phyloP scores from a whole-genome alignment of 2,113 vertebrate species.

The Pandion haliaetus region DNA sequence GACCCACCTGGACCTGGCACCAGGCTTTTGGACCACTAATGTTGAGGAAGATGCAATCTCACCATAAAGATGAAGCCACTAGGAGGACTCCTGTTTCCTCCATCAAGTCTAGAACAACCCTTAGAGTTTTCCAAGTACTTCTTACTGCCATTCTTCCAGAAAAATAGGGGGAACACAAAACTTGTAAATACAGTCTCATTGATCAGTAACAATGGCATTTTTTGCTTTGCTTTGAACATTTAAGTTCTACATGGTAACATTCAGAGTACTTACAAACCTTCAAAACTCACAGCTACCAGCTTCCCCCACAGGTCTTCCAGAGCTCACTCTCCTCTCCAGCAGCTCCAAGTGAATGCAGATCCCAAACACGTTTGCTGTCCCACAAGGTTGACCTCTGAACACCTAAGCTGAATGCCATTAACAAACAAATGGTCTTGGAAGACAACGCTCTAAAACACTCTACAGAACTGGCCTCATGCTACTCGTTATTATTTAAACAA shows the following conservation, averaged over 20 bases:
- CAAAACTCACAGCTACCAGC: not conserved
- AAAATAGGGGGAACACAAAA: not conserved
- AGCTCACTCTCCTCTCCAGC: not conserved
- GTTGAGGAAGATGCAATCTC: not conserved
- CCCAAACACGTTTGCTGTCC: not conserved
- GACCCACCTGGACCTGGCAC: rapidly evolving
- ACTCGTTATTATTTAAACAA: not conserved
- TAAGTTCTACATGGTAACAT: not conserved
- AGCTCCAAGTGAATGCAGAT: not conserved
- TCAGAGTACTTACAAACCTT: not conserved
- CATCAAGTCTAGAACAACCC: not conserved
- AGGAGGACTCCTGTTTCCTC: not conserved
- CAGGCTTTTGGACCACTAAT: not conserved
- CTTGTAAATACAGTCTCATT: not conserved
- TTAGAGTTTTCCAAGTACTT: not conserved
- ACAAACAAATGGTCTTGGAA: not conserved
- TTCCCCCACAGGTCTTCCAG: not conserved
- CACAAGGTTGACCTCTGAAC: not conserved
- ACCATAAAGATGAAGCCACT: not conserved
- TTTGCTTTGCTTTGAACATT: not conserved
- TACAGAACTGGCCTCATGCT: not conserved
- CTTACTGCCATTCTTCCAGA: not conserved
- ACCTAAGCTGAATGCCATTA: not conserved
- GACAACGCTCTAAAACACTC: not conserved
- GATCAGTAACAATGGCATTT: not conserved